Evolutionary conservation across 2,113 vertebrate species (phyloP).

Genomic region (Tylochromis polylepis): DNA sequence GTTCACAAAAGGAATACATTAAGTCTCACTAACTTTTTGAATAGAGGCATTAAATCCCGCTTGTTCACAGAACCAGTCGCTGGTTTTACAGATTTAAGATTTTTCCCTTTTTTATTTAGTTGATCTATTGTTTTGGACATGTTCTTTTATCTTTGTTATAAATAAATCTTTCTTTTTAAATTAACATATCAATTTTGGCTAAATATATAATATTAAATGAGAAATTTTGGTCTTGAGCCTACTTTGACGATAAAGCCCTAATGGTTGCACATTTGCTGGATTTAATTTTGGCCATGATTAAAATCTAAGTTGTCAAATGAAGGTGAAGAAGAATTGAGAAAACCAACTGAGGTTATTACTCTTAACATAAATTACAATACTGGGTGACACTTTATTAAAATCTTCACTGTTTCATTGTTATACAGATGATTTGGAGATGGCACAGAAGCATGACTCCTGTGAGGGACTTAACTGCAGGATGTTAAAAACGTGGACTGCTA

Average conservation of each 20-base stretch:
- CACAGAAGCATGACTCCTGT: background rate
- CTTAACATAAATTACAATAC: background rate
- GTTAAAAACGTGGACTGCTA: background rate
- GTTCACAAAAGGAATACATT: background rate
- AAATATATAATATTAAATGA: background rate
- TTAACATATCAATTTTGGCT: background rate
- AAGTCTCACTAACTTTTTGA: background rate
- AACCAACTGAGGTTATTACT: background rate
- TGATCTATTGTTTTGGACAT: background rate
- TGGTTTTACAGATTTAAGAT: background rate
- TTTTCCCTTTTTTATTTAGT: background rate
- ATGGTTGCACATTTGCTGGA: background rate
- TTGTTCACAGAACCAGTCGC: background rate
- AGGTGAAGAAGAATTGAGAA: background rate
- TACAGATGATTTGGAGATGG: background rate
- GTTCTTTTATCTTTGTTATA: background rate
- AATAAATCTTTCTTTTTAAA: background rate
- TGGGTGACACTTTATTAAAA: background rate
- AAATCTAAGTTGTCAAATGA: background rate
- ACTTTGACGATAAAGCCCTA: fast-evolving
- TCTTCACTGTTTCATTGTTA: background rate
- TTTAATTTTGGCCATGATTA: background rate
- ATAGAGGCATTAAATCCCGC: background rate
- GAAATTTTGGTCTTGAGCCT: background rate
- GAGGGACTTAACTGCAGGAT: background rate